Percentiles rank a stretch among this genome's conserved stretches.
These are phyloP conservation scores for Epinotia brunnichana DNA, from an alignment of 2,888 invertebrate genomes.

Conservation along the genomic window DNA sequence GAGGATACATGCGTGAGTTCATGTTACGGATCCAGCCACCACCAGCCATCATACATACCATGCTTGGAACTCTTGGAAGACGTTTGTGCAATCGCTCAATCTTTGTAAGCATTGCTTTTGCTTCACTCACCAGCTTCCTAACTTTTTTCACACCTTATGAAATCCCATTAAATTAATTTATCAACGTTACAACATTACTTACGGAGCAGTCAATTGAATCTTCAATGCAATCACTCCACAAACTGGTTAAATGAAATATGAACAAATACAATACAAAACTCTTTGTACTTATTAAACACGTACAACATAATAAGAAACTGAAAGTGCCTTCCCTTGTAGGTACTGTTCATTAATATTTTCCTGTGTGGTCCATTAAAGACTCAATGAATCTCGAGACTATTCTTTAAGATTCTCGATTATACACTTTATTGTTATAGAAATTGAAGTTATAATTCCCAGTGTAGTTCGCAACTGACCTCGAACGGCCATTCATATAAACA, in stretches of 20 bases:
- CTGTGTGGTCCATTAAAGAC: slow-evolving; percentile 24
- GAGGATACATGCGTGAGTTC: no score
- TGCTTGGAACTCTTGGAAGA: not conserved
- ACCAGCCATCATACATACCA: not conserved
- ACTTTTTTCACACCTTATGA: slow-evolving; percentile 2
- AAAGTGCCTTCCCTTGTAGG: slow-evolving; percentile 12
- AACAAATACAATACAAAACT: slow-evolving; percentile 1
- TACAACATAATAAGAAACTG: slow-evolving; percentile 9
- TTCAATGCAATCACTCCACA: slow-evolving; percentile 8
- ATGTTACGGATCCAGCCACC: no score
- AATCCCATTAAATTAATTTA: slow-evolving; percentile 34
- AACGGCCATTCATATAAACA: slow-evolving; percentile 33
- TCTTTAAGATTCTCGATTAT: not conserved
- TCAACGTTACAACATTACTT: slow-evolving; percentile 12
- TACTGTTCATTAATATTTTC: slow-evolving; percentile 23
- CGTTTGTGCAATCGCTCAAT: slow-evolving; percentile 1
- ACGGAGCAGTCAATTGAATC: slow-evolving; percentile 13
- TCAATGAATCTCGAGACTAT: slow-evolving; percentile 10
- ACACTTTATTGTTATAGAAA: not conserved
- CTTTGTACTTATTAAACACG: not conserved
- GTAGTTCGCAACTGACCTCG: slow-evolving; percentile 16
- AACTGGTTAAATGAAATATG: slow-evolving; percentile 10
- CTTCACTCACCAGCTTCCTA: not conserved
- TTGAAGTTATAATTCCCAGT: slow-evolving; percentile 7
- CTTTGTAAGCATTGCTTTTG: slow-evolving; percentile 9